Evolutionary conservation across 2,797 vertebrate species (phyloP).

Genomic region (Mastacembelus armatus): DNA sequence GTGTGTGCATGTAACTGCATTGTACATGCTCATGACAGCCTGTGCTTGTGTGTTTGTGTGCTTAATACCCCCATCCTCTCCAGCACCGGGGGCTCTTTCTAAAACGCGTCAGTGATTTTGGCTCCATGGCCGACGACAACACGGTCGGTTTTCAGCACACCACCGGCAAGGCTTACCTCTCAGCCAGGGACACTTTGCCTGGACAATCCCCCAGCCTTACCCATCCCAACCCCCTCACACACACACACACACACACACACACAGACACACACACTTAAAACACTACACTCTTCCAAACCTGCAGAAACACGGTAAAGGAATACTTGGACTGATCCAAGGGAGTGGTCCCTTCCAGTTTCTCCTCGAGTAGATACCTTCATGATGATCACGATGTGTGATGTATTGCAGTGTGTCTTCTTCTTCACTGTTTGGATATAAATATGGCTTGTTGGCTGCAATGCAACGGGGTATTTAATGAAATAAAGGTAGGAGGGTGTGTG

Average conservation of each 20-base stretch:
- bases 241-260: conserved; percentile 10
- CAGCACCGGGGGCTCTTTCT: conserved; percentile 57
- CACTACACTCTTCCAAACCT: conserved; percentile 55
- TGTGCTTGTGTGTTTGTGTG: conserved; percentile 30
- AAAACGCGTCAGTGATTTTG: conserved; percentile 70
- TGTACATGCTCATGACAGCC: conserved; percentile 40
- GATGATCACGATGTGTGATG: conserved; percentile 29
- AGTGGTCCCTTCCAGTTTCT: conserved; percentile 52
- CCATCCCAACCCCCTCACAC: neutral
- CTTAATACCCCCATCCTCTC: conserved; percentile 66
- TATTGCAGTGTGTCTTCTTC: conserved; percentile 21
- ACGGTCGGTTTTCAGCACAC: conserved; percentile 68
- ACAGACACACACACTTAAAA: conserved; percentile 25
- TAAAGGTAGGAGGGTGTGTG: neutral
- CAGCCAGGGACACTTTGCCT: conserved; percentile 69
- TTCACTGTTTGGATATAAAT: conserved; percentile 13
- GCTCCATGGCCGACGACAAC: conserved; percentile 55
- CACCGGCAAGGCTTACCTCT: conserved; percentile 67
- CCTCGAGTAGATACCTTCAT: conserved; percentile 60
- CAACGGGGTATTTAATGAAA: conserved; percentile 10
- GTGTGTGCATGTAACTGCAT: conserved; percentile 34
- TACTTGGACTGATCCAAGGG: conserved; percentile 58
- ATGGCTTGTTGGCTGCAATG: conserved; percentile 26
- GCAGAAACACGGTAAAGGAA: conserved; percentile 61
- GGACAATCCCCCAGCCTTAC: conserved; percentile 56